Evolutionary conservation across 2,113 vertebrate species (phyloP), one percentile per base, ranked within the genome.

Genomic region (Datnioides undecimradiatus): DNA sequence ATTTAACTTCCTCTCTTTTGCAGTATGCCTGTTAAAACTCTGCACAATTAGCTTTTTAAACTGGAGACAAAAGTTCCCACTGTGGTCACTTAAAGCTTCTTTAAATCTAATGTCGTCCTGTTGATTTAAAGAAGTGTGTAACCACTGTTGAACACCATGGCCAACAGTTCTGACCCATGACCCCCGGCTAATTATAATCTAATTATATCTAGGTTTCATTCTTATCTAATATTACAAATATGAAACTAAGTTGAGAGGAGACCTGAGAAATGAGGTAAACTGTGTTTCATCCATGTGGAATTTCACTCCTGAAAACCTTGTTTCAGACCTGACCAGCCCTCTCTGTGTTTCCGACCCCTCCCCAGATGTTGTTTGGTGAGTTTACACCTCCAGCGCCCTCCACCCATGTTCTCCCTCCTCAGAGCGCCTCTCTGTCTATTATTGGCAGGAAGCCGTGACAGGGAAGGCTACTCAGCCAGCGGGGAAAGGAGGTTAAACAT

Each of bases 401-500:
- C 86, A 72, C 82, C 87, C 83, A 63, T 77, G 73, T 87, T 77
- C 59, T 66, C 62, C 45, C 87, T 71, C 70, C 77, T 90, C 73
- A 90, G 63, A 79, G 85, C 51, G 52, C 85, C 87, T 85, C 83
- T 91, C 78, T 91, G 88, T 91, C 74, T 84, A 46, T 90, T 80
- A 85, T 79, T 92, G 92, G 88, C 87, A 93, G 84, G 82, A 90
- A 80, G 87, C 79, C 12, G 60, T 85, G 79, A 91, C 87, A 90
- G 80, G 82, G 89, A 88, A 84, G 74, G 84, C 83, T 79, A 85
- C 87, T 90, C 85, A 83, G 80, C 69, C 65, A 91, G 82, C 80
- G 93, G 92, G 88, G 81, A 81, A 91, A 81, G 77, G 45, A 73
- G 91, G 87, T 90, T 92, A 90, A 91, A 95, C 79, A 90, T 86